Conservation (phyloP, 2,113 vertebrate species). For the Perognathus longimembris region DNA sequence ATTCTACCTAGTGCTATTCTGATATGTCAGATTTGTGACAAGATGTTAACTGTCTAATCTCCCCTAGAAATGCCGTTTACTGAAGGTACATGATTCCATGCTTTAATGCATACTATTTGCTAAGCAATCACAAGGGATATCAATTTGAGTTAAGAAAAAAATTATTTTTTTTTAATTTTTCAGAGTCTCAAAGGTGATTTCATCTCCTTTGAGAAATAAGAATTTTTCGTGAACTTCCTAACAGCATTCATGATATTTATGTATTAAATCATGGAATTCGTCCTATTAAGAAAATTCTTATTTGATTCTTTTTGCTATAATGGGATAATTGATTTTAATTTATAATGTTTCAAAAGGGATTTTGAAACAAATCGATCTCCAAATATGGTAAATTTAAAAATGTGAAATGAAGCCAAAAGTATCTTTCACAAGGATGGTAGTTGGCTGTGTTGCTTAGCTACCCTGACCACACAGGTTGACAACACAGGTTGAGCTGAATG, state of each 20-base stretch:
- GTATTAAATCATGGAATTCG: not conserved
- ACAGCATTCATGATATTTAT: not conserved
- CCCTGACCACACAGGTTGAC: constrained; percentile 74
- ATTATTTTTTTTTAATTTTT: constrained; percentile 51
- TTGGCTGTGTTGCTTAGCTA: constrained; percentile 78
- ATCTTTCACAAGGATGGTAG: constrained; percentile 67
- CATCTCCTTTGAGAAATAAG: not conserved
- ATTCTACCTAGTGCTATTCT: constrained; percentile 39
- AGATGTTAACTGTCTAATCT: constrained; percentile 37
- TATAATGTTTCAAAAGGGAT: constrained; percentile 61
- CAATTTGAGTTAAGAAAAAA: constrained; percentile 50
- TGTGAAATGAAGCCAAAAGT: constrained; percentile 75
- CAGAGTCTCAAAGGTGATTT: not conserved
- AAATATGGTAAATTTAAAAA: too few relatives aligned
- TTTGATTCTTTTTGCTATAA: constrained; percentile 17
- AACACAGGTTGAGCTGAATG: constrained; percentile 51
- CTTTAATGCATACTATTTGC: constrained; percentile 44
- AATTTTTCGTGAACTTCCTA: not conserved
- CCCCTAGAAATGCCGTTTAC: constrained; percentile 32
- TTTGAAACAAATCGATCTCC: constrained; percentile 70
- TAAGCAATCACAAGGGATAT: constrained; percentile 27
- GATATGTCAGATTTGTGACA: constrained; percentile 55
- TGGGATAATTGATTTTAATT: constrained; percentile 45
- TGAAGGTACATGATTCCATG: not conserved
- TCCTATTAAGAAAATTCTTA: not conserved